Percentiles rank a stretch among this genome's conserved stretches.
phyloP scores from a whole-genome alignment of 2,888 invertebrate species.

The Phyto melanocephala region DNA sequence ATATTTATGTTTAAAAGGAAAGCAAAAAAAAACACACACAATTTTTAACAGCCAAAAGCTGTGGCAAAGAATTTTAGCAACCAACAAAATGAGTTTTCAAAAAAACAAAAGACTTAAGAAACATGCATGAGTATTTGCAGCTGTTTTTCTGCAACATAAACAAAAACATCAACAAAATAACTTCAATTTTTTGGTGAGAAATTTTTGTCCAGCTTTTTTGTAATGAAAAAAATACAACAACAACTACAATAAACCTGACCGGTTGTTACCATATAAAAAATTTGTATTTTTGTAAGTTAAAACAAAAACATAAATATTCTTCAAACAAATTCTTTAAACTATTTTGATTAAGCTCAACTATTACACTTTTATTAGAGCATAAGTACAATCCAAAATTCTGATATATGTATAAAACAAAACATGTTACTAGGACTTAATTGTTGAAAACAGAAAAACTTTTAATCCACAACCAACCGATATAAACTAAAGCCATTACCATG shows the following conservation, averaged over 20 bases:
- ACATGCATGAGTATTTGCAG: slow-evolving; percentile 57
- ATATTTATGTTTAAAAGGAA: slow-evolving; percentile 26
- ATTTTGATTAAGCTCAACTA: slow-evolving; percentile 32
- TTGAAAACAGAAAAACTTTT: neutral
- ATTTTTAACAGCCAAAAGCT: slow-evolving; percentile 37
- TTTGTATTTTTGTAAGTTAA: neutral
- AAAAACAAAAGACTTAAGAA: slow-evolving; percentile 56
- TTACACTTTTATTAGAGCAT: too few species aligned
- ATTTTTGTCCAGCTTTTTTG: slow-evolving; percentile 45
- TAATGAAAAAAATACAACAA: slow-evolving; percentile 23
- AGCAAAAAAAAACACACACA: slow-evolving; percentile 5
- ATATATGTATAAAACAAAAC: slow-evolving; percentile 8
- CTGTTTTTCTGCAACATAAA: slow-evolving; percentile 43
- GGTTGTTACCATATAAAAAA: slow-evolving; percentile 37
- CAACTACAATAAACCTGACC: slow-evolving; percentile 31
- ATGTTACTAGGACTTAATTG: slow-evolving; percentile 8
- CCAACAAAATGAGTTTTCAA: slow-evolving; percentile 35
- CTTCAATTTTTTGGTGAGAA: slow-evolving; percentile 54
- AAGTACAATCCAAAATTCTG: neutral
- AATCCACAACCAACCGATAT: too few species aligned
- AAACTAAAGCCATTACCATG: too few species aligned
- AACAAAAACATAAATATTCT: neutral
- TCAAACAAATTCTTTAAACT: slow-evolving; percentile 52
- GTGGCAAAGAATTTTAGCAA: slow-evolving; percentile 39
- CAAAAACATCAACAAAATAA: slow-evolving; percentile 3